These are phyloP conservation scores for Philotrypesis tridentata DNA, from an alignment of 1,140 invertebrate genomes.

Conservation along the genomic window DNA sequence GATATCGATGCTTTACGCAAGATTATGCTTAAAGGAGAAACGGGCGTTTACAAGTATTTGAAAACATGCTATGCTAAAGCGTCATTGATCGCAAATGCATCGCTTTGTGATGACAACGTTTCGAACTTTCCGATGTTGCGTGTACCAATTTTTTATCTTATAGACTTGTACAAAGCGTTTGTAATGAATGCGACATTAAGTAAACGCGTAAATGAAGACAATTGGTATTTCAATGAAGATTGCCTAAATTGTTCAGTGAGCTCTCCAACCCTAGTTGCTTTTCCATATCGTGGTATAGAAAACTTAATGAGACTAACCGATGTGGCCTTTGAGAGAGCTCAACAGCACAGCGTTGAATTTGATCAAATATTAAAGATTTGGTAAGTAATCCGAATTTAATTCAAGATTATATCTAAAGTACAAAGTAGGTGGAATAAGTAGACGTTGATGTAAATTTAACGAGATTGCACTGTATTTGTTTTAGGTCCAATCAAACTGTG, in stretches of 20 bases:
- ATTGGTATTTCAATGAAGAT: constrained; percentile 31
- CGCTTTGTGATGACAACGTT: constrained; percentile 24
- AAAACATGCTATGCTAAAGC: constrained; percentile 40
- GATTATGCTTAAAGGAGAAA: constrained; percentile 58
- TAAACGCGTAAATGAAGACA: constrained; percentile 43
- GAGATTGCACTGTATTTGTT: constrained; percentile 23
- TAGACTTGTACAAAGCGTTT: constrained; percentile 60
- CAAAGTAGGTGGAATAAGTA: background rate
- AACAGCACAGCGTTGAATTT: constrained; percentile 55
- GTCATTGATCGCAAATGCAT: background rate
- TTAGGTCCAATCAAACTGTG: constrained; percentile 59
- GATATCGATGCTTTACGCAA: constrained; percentile 64
- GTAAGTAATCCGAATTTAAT: constrained; percentile 49
- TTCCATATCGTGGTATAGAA: constrained; percentile 49
- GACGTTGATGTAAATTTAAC: background rate
- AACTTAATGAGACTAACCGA: constrained; percentile 56
- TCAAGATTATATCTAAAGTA: background rate
- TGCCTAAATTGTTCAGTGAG: background rate
- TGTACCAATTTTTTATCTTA: constrained; percentile 60
- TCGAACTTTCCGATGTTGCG: constrained; percentile 58
- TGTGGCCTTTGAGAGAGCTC: constrained; percentile 47
- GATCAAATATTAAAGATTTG: constrained; percentile 58
- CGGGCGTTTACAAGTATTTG: constrained; percentile 54
- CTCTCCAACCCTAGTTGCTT: constrained; percentile 36
- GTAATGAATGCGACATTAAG: constrained; percentile 50